Evolutionary conservation across 2,113 vertebrate genomes (phyloP), one percentile per base, ranked within the genome.

Genomic region (Tichodroma muraria): DNA sequence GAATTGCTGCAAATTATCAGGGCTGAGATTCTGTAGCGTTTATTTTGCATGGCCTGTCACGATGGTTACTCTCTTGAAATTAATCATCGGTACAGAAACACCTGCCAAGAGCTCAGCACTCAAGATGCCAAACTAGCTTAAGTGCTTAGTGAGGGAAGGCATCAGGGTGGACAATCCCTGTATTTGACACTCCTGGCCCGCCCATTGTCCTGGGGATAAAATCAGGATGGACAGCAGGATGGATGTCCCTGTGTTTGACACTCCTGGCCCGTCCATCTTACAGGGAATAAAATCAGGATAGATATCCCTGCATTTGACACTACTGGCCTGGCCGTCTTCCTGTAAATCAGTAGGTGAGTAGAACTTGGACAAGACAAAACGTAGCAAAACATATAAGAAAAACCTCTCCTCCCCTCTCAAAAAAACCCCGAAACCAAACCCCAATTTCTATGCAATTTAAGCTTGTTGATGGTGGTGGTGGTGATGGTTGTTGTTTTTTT

Each of bases 151-250:
- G 30, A 40, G 15, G 28, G 50, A 57, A 69, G 45, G 64, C 20
- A 3, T 13, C 40, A 31, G 61, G 47, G 52, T 1, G 16, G 38
- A 14, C 2, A n/a, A 57, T 4, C 49, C 22, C 30, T 42, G 25
- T 0, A 0, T 28, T 9, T 11, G 52, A 28, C 7, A 3, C 31
- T 25, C 6, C 24, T 8, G 18, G 45, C 52, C 53, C 2, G 2
- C 24, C 45, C 24, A 0, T 15, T 9, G 52, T 23, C 4, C 0
- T 6, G 27, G 38, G 16, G 70, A 47, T 70, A 60, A 52, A 69
- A 73, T 5, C 18, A 38, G 64, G 9, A 12, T 40, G 42, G 10
- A 38, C 38, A 45, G 7, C 18, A 20, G 18, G 28, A 49, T 37
- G 15, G 23, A 33, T 8, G 38, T 15, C n/a, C n/a, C 33, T 64